Conservation (phyloP, 2,797 vertebrate species). For the Epinephelus malabaricus region DNA sequence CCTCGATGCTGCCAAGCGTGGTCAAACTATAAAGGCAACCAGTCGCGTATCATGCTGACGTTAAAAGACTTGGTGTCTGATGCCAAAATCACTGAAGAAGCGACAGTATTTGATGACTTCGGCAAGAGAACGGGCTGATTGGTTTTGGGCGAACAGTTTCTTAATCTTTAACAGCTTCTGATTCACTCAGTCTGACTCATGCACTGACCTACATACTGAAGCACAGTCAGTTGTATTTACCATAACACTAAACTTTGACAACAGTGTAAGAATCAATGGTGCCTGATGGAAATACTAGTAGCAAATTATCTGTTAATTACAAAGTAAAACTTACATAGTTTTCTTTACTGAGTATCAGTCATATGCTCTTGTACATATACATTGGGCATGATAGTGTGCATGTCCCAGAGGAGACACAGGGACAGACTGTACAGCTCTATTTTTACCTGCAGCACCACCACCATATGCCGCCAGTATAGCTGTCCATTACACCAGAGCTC, state of each 20-base stretch:
- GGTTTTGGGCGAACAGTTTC: too few relatives aligned
- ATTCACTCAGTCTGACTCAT: background rate
- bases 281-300: background rate
- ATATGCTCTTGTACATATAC: background rate
- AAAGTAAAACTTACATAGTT: background rate
- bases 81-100: too few relatives aligned
- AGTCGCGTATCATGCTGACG: too few relatives aligned
- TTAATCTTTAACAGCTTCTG: background rate
- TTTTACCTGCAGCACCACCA: constrained; percentile 16
- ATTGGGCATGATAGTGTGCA: background rate
- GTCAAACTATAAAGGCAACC: too few relatives aligned
- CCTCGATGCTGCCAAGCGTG: too few relatives aligned
- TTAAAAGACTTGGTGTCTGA: too few relatives aligned
- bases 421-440: constrained; percentile 43
- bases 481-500: background rate
- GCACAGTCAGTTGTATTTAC: background rate
- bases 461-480: constrained; percentile 10
- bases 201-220: background rate
- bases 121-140: too few relatives aligned
- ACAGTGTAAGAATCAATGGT: background rate
- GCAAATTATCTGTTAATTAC: background rate
- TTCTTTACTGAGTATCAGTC: background rate
- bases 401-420: constrained; percentile 7
- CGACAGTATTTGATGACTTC: too few relatives aligned
- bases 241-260: background rate